phyloP scores from a whole-genome alignment of 2,113 vertebrate species.

The Microcebus jonahi region DNA sequence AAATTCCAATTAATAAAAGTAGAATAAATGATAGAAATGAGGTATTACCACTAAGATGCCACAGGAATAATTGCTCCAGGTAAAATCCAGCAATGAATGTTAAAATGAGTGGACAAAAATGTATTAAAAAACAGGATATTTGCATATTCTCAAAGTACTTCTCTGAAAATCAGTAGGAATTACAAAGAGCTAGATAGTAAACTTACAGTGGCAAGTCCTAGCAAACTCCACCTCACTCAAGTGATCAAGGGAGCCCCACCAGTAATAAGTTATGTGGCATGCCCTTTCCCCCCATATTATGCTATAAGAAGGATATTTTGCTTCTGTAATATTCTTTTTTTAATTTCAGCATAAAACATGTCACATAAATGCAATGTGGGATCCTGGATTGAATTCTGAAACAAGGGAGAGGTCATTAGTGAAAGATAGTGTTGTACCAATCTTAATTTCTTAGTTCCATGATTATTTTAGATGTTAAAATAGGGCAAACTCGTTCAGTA shows the following conservation, averaged over 20 bases:
- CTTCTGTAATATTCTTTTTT: neutral
- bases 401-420: neutral
- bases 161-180: neutral
- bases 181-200: too few species aligned
- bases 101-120: neutral
- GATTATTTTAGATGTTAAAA: neutral
- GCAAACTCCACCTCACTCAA: neutral
- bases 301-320: neutral
- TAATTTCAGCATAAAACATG: neutral
- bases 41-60: neutral
- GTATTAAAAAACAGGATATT: neutral
- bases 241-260: neutral
- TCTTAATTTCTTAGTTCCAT: neutral
- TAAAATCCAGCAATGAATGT: neutral
- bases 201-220: neutral
- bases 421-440: neutral
- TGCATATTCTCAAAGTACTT: neutral
- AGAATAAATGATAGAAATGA: neutral
- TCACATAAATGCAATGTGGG: neutral
- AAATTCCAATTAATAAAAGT: neutral
- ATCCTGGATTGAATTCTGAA: neutral
- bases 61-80: neutral
- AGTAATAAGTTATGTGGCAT: neutral
- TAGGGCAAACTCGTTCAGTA: neutral
- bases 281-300: neutral